Percentiles rank a stretch among this genome's conserved stretches.
These are phyloP conservation scores for Phalloptychus januarius DNA, from an alignment of 2,797 vertebrate species.

Conservation along the genomic window DNA sequence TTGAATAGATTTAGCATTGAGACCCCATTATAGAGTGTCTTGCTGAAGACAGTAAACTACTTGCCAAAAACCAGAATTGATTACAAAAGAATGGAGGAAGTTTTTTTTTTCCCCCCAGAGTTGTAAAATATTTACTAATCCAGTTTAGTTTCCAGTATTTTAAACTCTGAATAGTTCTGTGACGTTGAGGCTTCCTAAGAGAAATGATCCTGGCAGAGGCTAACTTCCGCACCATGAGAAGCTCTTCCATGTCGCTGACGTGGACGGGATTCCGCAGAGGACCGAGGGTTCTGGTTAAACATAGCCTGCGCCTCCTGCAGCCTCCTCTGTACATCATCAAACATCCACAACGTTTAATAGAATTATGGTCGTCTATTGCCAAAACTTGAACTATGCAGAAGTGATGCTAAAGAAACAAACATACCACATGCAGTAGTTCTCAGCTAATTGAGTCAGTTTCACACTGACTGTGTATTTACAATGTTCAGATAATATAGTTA, in stretches of 20 bases:
- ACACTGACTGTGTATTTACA: background rate
- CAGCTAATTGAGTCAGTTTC: background rate
- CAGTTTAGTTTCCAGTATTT: background rate
- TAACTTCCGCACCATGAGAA: background rate
- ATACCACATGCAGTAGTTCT: background rate
- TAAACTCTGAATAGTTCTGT: background rate
- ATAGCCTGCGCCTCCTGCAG: background rate
- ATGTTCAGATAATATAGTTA: background rate
- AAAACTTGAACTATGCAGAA: background rate
- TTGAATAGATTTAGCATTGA: background rate
- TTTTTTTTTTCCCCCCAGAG: background rate
- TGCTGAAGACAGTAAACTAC: background rate
- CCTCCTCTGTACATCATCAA: background rate
- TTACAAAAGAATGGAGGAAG: background rate
- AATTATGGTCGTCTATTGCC: background rate
- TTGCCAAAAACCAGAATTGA: background rate
- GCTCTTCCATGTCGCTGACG: conserved; percentile 75
- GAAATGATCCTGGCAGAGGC: background rate
- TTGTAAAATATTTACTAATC: background rate
- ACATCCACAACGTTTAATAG: background rate
- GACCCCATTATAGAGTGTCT: background rate
- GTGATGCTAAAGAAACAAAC: background rate
- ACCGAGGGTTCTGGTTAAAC: background rate
- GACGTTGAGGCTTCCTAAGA: background rate
- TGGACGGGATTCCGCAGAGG: conserved; percentile 64